These are phyloP conservation scores for Gobiocypris rarus DNA, from an alignment of 2,113 vertebrate genomes.

Conservation along the genomic window DNA sequence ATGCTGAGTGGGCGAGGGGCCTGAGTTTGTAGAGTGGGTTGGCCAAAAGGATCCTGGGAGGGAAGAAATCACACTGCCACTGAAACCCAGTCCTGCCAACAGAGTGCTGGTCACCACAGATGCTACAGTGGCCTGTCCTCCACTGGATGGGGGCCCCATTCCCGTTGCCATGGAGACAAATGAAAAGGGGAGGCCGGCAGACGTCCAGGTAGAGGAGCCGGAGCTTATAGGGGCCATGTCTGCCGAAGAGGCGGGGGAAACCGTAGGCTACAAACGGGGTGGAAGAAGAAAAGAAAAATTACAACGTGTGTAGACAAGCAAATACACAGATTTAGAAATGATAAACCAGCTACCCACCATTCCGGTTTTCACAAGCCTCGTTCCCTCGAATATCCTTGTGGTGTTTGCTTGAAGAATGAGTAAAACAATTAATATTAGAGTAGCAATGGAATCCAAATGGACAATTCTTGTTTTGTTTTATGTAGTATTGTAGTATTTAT, in stretches of 20 bases:
- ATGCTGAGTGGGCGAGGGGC: constrained; percentile 62
- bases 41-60: constrained; percentile 95
- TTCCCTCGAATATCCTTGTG: constrained; percentile 97
- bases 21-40: constrained; percentile 71
- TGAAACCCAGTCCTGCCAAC: constrained; percentile 92
- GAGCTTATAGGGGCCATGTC: constrained; percentile 99
- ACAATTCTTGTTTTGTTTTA: no score
- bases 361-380: constrained; percentile 96
- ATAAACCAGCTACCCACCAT: constrained; percentile 85
- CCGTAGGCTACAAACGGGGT: constrained; percentile 83
- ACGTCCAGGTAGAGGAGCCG: constrained; percentile 97
- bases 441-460: no score
- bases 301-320: no score
- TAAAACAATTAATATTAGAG: neutral
- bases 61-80: constrained; percentile 91
- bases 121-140: constrained; percentile 93
- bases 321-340: neutral
- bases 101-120: constrained; percentile 96
- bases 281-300: neutral
- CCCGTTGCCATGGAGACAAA: constrained; percentile 98
- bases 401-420: constrained; percentile 87
- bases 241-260: constrained; percentile 92
- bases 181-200: constrained; percentile 95
- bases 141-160: constrained; percentile 95
- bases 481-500: no score